A percentile compares a stretch with the other conserved stretches of the same genome.
Conservation (phyloP, 2,888 invertebrate genomes). For the Morinoia aosen region DNA sequence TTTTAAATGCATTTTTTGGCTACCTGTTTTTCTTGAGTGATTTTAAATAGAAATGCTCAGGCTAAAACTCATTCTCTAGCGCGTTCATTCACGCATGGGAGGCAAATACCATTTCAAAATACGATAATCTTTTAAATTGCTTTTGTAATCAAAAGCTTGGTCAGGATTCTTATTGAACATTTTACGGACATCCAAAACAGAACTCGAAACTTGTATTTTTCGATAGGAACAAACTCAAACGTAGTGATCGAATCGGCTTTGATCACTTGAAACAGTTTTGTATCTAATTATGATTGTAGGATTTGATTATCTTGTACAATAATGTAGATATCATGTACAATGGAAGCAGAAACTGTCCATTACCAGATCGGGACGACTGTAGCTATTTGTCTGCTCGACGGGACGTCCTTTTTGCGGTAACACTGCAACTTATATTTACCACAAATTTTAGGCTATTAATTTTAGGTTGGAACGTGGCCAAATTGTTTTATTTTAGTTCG, state of each 20-base stretch:
- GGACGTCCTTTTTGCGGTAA: background rate
- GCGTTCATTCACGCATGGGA: background rate
- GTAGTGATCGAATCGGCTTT: background rate
- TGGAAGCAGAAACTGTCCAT: background rate
- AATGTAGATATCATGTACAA: conserved; percentile 33
- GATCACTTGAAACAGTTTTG: background rate
- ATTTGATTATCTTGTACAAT: conserved; percentile 1
- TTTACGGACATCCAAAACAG: too few relatives aligned
- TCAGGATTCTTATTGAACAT: background rate
- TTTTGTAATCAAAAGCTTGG: background rate
- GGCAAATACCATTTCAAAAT: background rate
- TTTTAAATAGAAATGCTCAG: background rate
- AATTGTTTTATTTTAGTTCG: conserved; percentile 38
- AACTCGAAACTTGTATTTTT: too few relatives aligned
- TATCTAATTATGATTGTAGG: background rate
- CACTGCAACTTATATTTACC: conserved; percentile 21
- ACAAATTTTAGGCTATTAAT: conserved; percentile 44
- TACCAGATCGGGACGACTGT: conserved; percentile 29
- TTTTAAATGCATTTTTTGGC: background rate
- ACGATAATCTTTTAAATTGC: background rate
- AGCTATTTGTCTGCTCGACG: background rate
- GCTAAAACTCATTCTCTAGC: background rate
- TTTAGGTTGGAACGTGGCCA: conserved; percentile 47
- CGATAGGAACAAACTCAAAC: too few relatives aligned
- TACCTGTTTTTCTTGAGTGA: background rate